These are phyloP conservation scores for Hylyphantes graminicola DNA, from an alignment of 1,140 invertebrate genomes.

Conservation along the genomic window DNA sequence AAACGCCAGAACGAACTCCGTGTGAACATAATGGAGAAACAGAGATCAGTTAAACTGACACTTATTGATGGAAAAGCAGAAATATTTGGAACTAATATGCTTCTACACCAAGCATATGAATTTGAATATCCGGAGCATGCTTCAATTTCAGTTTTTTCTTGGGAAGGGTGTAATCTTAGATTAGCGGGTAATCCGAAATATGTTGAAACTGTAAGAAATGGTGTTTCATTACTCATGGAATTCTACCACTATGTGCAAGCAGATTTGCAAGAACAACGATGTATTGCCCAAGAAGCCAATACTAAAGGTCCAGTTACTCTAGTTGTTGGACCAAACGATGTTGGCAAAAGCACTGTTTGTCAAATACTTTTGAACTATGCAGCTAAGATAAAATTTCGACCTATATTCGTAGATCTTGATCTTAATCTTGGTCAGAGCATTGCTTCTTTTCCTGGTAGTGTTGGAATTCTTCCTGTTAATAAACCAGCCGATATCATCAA, in stretches of 20 bases:
- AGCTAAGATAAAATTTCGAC: constrained; percentile 80
- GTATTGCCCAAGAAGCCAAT: constrained; percentile 78
- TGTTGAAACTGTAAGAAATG: constrained; percentile 93
- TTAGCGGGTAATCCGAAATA: constrained; percentile 84
- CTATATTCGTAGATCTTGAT: constrained; percentile 96
- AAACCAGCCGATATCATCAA: constrained; percentile 90
- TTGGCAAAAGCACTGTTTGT: constrained; percentile 94
- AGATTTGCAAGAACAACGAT: constrained; percentile 88
- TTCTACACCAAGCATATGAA: constrained; percentile 90
- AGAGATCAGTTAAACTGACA: constrained; percentile 80
- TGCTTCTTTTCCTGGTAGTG: constrained; percentile 91
- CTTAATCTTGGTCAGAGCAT: constrained; percentile 96
- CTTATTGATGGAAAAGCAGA: constrained; percentile 75
- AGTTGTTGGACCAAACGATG: constrained; percentile 88
- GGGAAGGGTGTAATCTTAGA: constrained; percentile 86
- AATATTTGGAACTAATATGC: constrained; percentile 96
- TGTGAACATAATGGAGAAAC: too few species aligned
- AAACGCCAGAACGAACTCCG: too few species aligned
- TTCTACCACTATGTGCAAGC: constrained; percentile 95
- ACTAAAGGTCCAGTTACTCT: constrained; percentile 62
- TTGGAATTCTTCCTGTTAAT: constrained; percentile 85
- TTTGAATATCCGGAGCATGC: constrained; percentile 75
- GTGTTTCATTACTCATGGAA: constrained; percentile 95
- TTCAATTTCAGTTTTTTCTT: constrained; percentile 96
- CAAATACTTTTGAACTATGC: constrained; percentile 92